Base-by-base conservation (phyloP, 2,797 vertebrate species). In the Sebastolobus altivelis region DNA sequence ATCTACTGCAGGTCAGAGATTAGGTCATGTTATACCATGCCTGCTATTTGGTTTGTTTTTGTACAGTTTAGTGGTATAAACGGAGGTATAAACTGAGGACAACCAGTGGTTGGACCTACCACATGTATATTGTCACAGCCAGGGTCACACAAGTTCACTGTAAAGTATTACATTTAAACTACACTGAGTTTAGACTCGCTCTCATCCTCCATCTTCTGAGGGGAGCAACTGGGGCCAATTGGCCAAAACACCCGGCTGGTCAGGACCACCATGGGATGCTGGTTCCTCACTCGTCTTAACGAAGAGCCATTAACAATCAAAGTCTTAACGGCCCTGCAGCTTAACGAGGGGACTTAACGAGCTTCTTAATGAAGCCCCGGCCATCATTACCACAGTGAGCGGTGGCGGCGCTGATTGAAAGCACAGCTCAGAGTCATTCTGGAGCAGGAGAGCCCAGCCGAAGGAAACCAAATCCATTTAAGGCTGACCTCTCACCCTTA, bases 331-430 rank as follows among this genome's bases (percentile, higher is more conserved):
- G 90, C 88, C 89, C 88, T 65, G 89, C 83, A 80, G 92, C 92
- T 94, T 94, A 94, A 94, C 86, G 94, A 95, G 89, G 88, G 90
- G 91, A 91, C 92, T 93, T 96, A 96, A 96, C 93, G 94, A 96
- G 95, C 92, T 91, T 87, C 93, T 93, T 96, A 96, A 96, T 96
- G 96, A 96, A 95, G 94, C 94, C 92, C 92, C 79, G 80, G 89
- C 91, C 92, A 86, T 95, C 96, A 93, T 95, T 95, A 95, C 93
- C 88, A 90, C 92, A 79, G 91, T 73, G 93, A 92, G 90, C 38
- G 79, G 92, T 89, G 90, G 89, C 88, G 79, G 87, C 6, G 13
- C 86, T 95, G 93, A 95, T 95, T 94, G 94, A 94, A 95, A 90
- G 92, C 85, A 72, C 83, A 2, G 82, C 92, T 89, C 82, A 75